A percentile compares a stretch with the other conserved stretches of the same genome.
phyloP scores from a whole-genome alignment of 2,797 vertebrate species.

The Coilia nasus region DNA sequence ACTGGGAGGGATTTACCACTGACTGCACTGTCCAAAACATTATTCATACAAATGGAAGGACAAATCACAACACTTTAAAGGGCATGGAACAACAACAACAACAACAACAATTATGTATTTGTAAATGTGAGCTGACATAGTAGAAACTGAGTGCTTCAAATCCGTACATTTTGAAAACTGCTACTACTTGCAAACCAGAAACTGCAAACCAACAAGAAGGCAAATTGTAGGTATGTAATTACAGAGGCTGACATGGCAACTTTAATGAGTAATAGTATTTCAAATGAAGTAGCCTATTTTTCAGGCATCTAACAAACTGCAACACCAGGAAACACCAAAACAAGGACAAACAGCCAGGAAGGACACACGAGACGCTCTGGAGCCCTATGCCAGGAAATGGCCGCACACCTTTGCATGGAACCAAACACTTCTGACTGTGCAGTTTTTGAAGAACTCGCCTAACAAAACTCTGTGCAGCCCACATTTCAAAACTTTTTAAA shows the following conservation, averaged over 20 bases:
- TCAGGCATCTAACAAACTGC: constrained; percentile 1
- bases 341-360: neutral
- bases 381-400: constrained; percentile 18
- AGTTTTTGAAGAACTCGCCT: constrained; percentile 38
- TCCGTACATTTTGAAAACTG: neutral
- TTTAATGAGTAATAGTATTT: neutral
- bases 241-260: neutral
- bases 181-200: neutral
- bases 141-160: neutral
- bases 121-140: neutral
- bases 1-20: constrained; percentile 14
- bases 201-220: neutral
- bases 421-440: constrained; percentile 28
- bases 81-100: neutral
- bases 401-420: constrained; percentile 33
- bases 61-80: neutral
- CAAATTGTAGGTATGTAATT: neutral
- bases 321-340: neutral
- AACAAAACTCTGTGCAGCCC: neutral
- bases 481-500: constrained; percentile 14
- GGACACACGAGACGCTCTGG: constrained; percentile 24
- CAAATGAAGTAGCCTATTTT: constrained; percentile 18
- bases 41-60: neutral
- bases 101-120: neutral
- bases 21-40: neutral